Percentiles rank a stretch among this genome's conserved stretches.
These are phyloP conservation scores for Pluvianellus socialis DNA, from an alignment of 2,113 vertebrate genomes.

Conservation along the genomic window DNA sequence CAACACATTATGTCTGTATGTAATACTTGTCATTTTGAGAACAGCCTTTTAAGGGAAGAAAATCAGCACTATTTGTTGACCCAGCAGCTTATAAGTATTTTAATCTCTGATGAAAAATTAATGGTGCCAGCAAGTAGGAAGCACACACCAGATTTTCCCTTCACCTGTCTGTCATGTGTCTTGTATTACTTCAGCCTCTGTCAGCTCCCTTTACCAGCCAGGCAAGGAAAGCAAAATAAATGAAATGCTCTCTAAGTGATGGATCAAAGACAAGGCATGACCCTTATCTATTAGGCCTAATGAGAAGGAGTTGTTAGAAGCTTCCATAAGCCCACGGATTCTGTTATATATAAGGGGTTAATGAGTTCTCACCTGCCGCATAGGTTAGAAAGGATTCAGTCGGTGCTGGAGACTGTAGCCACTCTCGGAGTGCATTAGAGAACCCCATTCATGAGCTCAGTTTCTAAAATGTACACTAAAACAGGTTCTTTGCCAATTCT, in stretches of 20 bases:
- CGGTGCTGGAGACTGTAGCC: not conserved
- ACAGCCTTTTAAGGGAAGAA: not conserved
- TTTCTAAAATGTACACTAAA: not conserved
- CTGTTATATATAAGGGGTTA: not conserved
- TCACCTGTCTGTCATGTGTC: not conserved
- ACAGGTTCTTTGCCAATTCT: not conserved
- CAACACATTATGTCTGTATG: not conserved
- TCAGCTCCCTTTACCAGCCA: not conserved
- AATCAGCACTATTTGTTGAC: not conserved
- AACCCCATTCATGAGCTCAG: not conserved
- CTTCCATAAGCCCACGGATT: not conserved
- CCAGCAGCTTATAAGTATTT: not conserved
- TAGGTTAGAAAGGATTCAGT: not conserved
- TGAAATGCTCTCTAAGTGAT: not conserved
- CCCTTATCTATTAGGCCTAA: not conserved
- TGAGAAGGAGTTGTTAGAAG: not conserved
- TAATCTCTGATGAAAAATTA: not conserved
- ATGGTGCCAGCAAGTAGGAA: not conserved
- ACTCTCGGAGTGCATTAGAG: not conserved
- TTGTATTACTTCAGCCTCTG: not conserved
- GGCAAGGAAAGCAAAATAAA: not conserved
- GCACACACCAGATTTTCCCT: not conserved
- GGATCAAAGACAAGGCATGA: not conserved
- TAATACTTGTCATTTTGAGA: not conserved
- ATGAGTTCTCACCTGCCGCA: not conserved